Percentiles rank a stretch among this genome's conserved stretches.
These are phyloP conservation scores for Barnardius zonarius DNA, from an alignment of 2,113 vertebrate species.

Conservation along the genomic window DNA sequence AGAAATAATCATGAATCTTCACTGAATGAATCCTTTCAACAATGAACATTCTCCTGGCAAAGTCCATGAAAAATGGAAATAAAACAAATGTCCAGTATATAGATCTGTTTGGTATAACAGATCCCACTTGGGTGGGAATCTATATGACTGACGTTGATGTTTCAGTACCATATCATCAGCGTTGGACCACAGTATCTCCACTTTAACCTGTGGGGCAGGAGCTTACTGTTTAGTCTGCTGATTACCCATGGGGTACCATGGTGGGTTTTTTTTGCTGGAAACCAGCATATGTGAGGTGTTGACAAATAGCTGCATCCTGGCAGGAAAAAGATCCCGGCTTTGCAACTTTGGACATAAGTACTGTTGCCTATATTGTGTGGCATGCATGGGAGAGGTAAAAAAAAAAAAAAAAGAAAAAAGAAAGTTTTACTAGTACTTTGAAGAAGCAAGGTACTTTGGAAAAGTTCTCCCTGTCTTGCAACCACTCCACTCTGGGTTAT, in stretches of 20 bases:
- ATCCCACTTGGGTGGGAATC: not conserved
- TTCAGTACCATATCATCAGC: not conserved
- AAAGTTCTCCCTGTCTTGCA: not conserved
- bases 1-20: not conserved
- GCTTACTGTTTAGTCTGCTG: not conserved
- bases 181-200: not conserved
- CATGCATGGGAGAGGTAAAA: not conserved
- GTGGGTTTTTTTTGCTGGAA: not conserved
- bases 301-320: rapidly evolving
- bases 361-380: not conserved
- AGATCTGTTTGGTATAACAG: not conserved
- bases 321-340: not conserved
- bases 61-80: not conserved
- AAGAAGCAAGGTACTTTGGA: not conserved
- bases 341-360: not conserved
- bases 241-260: not conserved
- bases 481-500: rapidly evolving
- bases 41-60: not conserved
- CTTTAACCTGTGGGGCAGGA: not conserved
- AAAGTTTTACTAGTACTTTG: not conserved
- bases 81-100: not conserved
- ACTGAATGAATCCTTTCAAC: not conserved
- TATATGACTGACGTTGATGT: not conserved
- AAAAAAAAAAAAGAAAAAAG: not conserved
- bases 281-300: not conserved